Conservation (phyloP, 2,888 invertebrate genomes). For the Dryocosmus kuriphilus region DNA sequence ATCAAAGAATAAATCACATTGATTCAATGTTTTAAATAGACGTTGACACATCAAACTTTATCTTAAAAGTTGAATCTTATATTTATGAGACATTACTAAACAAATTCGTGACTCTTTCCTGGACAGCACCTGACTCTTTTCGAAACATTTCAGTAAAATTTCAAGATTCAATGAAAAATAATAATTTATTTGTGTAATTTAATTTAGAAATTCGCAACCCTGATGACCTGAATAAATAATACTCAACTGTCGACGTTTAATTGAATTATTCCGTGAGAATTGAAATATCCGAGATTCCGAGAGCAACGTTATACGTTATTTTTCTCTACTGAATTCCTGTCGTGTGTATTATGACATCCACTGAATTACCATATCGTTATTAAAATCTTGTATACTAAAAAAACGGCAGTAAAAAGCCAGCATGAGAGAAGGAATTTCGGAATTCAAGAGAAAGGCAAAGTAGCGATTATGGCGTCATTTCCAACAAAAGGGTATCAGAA, state of each 20-base stretch:
- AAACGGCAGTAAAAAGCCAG: slow-evolving; percentile 13
- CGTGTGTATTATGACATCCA: slow-evolving; percentile 6
- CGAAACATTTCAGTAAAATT: too few species aligned
- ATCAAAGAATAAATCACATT: too few species aligned
- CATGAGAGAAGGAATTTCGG: neutral
- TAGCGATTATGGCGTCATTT: slow-evolving; percentile 36
- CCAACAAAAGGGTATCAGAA: slow-evolving; percentile 21
- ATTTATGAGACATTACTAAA: too few species aligned
- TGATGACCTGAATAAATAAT: too few species aligned
- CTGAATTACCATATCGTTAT: slow-evolving; percentile 8
- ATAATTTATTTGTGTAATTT: too few species aligned
- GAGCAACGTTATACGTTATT: neutral
- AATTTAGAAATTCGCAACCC: too few species aligned
- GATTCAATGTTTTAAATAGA: too few species aligned
- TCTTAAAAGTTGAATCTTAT: too few species aligned
- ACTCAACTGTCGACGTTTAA: neutral
- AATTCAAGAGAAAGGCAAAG: neutral
- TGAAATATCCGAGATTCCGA: neutral
- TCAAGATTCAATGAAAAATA: too few species aligned
- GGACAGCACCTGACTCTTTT: too few species aligned
- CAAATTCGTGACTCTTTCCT: too few species aligned
- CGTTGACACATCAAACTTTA: too few species aligned
- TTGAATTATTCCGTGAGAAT: neutral
- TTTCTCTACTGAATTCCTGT: neutral
- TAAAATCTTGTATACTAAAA: neutral